Evolutionary conservation across 2,113 vertebrate genomes (phyloP).

Genomic region (Phyllopteryx taeniolatus): DNA sequence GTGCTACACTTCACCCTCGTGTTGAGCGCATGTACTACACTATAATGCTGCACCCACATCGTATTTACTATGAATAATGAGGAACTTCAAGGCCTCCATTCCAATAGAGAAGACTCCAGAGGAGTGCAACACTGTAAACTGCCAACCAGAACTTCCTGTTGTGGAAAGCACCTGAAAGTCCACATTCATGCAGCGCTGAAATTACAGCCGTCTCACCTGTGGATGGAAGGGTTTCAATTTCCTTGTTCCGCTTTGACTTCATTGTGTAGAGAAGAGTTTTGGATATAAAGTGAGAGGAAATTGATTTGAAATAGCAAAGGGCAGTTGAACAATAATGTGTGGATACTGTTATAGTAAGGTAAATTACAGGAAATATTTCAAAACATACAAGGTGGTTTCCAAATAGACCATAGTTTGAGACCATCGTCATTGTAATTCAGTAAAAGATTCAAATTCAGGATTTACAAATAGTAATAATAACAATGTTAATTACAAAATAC

Average conservation of each 20-base stretch:
- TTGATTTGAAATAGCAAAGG: background rate
- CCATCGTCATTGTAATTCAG: too few species aligned
- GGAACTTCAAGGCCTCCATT: background rate
- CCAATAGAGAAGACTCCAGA: background rate
- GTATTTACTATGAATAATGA: background rate
- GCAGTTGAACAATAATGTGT: too few species aligned
- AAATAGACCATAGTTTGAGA: too few species aligned
- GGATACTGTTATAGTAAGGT: too few species aligned
- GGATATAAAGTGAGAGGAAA: background rate
- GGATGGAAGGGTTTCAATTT: conserved; percentile 40
- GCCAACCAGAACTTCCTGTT: conserved; percentile 17
- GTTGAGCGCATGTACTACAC: conserved; percentile 6
- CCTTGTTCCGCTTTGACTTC: conserved; percentile 11
- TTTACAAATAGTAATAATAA: too few species aligned
- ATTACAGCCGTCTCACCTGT: conserved; percentile 50
- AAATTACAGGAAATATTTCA: too few species aligned
- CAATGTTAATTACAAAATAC: too few species aligned
- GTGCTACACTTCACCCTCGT: conserved; percentile 35
- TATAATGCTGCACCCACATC: background rate
- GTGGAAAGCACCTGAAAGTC: conserved; percentile 72
- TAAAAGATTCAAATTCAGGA: too few species aligned
- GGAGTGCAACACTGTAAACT: background rate
- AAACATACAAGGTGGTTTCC: too few species aligned
- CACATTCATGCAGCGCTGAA: conserved; percentile 32
- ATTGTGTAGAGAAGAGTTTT: background rate